Evolutionary conservation across 2,888 invertebrate genomes (phyloP).

Genomic region (Sisyra nigra): DNA sequence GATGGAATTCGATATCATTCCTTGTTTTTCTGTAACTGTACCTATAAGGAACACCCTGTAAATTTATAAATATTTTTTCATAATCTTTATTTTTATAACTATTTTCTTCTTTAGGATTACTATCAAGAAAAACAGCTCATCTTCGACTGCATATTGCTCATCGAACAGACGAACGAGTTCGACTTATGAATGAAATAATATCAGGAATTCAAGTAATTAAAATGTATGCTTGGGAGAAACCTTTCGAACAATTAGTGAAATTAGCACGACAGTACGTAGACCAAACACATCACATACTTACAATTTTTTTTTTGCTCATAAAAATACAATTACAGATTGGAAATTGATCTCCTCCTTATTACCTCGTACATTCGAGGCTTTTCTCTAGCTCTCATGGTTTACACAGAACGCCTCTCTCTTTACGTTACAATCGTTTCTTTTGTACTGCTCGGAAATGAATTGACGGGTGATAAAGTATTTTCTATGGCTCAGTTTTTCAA

Average conservation of each 20-base stretch:
- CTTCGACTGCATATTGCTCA: conserved; percentile 30
- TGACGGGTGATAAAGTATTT: conserved; percentile 49
- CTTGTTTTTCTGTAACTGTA: no score
- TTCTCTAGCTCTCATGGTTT: conserved; percentile 48
- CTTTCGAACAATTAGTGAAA: conserved; percentile 45
- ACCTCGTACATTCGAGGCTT: conserved; percentile 52
- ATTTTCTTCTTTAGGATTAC: conserved; percentile 25
- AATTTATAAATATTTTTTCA: no score
- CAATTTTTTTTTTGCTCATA: neutral
- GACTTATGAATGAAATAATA: conserved; percentile 59
- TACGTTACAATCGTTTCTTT: conserved; percentile 67
- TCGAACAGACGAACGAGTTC: conserved; percentile 46
- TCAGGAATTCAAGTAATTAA: conserved; percentile 59
- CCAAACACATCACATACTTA: neutral
- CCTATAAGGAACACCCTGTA: no score
- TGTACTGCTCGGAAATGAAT: conserved; percentile 43
- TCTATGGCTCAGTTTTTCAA: conserved; percentile 60
- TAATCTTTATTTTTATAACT: no score
- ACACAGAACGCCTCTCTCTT: conserved; percentile 70
- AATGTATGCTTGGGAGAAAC: conserved; percentile 65
- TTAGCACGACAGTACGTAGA: conserved; percentile 37
- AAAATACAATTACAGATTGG: conserved; percentile 38
- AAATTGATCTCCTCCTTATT: conserved; percentile 47
- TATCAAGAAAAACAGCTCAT: conserved; percentile 21
- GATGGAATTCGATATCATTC: no score